Evolutionary conservation across 2,888 invertebrate genomes (phyloP).

Genomic region (Meandrusa payeni): DNA sequence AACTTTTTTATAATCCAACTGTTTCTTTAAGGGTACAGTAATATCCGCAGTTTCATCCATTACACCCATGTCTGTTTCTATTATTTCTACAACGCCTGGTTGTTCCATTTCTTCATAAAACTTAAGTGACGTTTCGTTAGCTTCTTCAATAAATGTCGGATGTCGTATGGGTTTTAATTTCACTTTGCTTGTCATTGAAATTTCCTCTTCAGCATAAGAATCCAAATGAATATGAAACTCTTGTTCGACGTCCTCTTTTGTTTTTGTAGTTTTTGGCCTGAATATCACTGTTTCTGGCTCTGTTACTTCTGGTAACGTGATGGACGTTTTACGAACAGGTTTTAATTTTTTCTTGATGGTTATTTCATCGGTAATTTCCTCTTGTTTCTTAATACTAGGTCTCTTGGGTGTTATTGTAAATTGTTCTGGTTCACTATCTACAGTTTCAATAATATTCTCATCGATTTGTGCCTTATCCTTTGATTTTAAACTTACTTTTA

Average conservation of each 20-base stretch:
- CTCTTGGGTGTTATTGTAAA: slow-evolving; percentile 64
- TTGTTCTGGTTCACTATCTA: slow-evolving; percentile 56
- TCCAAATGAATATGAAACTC: slow-evolving; percentile 93
- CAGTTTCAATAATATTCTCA: slow-evolving; percentile 31
- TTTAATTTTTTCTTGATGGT: slow-evolving; percentile 89
- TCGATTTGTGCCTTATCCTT: slow-evolving; percentile 2
- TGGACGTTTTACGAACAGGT: slow-evolving; percentile 82
- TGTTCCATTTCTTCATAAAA: slow-evolving; percentile 70
- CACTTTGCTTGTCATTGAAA: slow-evolving; percentile 91
- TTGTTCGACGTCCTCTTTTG: slow-evolving; percentile 93
- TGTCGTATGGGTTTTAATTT: slow-evolving; percentile 88
- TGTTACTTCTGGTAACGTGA: slow-evolving; percentile 86
- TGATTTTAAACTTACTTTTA: slow-evolving; percentile 48
- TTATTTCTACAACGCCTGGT: slow-evolving; percentile 70
- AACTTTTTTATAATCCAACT: slow-evolving; percentile 46
- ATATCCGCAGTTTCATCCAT: slow-evolving; percentile 59
- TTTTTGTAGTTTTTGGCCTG: slow-evolving; percentile 87
- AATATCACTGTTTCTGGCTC: slow-evolving; percentile 90
- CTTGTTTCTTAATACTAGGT: slow-evolving; percentile 65
- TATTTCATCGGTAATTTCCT: slow-evolving; percentile 81
- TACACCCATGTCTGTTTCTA: slow-evolving; percentile 70
- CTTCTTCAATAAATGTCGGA: slow-evolving; percentile 88
- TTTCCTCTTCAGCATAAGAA: slow-evolving; percentile 93
- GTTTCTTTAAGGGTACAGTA: slow-evolving; percentile 58
- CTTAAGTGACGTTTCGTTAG: slow-evolving; percentile 87